phyloP scores from a whole-genome alignment of 2,888 invertebrate species.

The Cacoxenus indagator region DNA sequence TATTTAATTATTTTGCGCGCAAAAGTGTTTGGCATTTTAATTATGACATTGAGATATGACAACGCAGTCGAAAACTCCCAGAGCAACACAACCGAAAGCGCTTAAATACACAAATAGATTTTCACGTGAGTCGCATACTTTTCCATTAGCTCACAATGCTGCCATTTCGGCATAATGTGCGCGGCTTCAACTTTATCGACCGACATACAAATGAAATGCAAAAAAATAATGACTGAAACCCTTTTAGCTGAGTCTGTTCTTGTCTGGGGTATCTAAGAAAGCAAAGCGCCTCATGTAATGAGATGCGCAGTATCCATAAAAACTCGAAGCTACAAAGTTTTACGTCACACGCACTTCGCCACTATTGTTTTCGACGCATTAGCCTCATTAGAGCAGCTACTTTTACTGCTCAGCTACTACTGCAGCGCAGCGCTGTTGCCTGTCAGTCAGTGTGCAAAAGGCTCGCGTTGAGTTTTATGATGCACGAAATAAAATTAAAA shows the following conservation, averaged over 20 bases:
- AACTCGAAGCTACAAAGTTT: conserved; percentile 27
- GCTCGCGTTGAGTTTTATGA: no score
- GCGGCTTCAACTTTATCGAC: no score
- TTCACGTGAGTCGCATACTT: conserved; percentile 8
- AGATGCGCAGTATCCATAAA: conserved; percentile 56
- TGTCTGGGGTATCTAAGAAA: background rate
- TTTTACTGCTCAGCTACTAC: conserved; percentile 18
- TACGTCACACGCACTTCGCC: conserved; percentile 22
- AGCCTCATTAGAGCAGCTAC: background rate
- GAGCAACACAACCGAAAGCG: background rate
- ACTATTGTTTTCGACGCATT: background rate
- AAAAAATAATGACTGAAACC: conserved; percentile 29
- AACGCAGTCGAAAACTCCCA: background rate
- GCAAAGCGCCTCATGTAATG: conserved; percentile 29
- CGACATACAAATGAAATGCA: no score
- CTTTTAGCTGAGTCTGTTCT: no score
- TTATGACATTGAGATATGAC: conserved; percentile 1
- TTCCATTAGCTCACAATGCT: conserved; percentile 43
- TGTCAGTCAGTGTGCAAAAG: background rate
- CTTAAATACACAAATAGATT: background rate
- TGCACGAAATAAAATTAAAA: no score
- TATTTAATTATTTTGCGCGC: background rate
- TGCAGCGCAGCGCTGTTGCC: background rate
- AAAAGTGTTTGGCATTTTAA: background rate
- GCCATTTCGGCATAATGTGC: conserved; percentile 31